Conservation (phyloP, 2,888 invertebrate species). For the Acrobasis repandana region DNA sequence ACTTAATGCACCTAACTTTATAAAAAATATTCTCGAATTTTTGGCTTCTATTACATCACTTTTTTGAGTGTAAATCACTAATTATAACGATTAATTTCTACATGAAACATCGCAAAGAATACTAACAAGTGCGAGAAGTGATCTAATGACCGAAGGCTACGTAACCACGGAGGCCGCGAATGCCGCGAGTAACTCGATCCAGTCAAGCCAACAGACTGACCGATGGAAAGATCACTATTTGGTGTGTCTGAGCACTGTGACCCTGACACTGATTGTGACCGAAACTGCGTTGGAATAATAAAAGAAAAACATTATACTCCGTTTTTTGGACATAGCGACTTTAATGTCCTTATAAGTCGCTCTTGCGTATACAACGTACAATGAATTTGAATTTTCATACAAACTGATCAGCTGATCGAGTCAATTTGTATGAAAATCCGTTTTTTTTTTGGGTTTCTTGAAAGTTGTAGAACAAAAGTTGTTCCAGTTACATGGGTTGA, state of each 20-base stretch:
- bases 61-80: too few relatives aligned
- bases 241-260: not conserved
- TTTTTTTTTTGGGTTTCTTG: too few relatives aligned
- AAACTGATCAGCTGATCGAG: too few relatives aligned
- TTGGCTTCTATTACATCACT: too few relatives aligned
- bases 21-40: too few relatives aligned
- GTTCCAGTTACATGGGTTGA: too few relatives aligned
- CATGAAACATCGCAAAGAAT: conserved; percentile 26
- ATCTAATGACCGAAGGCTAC: conserved; percentile 8
- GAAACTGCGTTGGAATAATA: not conserved
- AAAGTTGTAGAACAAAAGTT: too few relatives aligned
- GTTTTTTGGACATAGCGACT: not conserved
- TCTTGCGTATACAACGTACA: too few relatives aligned
- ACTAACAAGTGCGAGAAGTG: conserved; percentile 24
- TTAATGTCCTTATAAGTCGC: not conserved
- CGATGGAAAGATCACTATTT: not conserved
- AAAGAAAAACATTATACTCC: not conserved
- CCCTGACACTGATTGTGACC: not conserved
- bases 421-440: too few relatives aligned
- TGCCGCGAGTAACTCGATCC: not conserved
- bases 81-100: not conserved
- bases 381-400: too few relatives aligned
- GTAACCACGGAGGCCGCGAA: not conserved
- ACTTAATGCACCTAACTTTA: too few relatives aligned
- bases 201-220: not conserved